phyloP scores from a whole-genome alignment of 2,888 invertebrate genomes.

The Agonopterix subpropinquella region DNA sequence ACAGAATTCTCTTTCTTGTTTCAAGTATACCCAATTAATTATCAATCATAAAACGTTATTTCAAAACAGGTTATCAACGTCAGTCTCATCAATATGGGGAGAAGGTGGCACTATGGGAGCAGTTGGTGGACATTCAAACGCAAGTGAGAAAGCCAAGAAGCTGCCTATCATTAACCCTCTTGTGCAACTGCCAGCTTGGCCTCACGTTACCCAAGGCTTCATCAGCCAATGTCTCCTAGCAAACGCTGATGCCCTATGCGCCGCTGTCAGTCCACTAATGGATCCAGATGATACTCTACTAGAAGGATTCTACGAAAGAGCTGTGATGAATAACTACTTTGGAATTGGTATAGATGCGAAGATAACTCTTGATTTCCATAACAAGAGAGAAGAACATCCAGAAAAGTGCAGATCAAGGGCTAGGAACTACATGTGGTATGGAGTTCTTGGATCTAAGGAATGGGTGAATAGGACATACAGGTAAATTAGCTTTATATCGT shows the following conservation, averaged over 20 bases:
- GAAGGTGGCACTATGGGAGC: constrained; percentile 58
- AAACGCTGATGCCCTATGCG: constrained; percentile 96
- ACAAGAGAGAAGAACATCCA: constrained; percentile 97
- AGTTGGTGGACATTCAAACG: constrained; percentile 30
- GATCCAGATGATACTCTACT: constrained; percentile 92
- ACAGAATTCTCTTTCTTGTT: too few relatives aligned
- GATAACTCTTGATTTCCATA: constrained; percentile 97
- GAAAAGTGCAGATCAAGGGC: constrained; percentile 96
- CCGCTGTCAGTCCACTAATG: constrained; percentile 96
- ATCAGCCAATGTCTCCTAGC: constrained; percentile 96
- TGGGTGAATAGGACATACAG: constrained; percentile 94
- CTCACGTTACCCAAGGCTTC: constrained; percentile 87
- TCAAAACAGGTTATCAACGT: constrained; percentile 60
- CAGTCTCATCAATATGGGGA: constrained; percentile 72
- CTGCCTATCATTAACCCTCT: constrained; percentile 94
- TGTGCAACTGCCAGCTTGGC: constrained; percentile 91
- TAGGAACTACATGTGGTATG: constrained; percentile 97
- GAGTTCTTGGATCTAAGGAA: constrained; percentile 86
- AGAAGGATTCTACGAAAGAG: constrained; percentile 93
- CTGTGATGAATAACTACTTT: constrained; percentile 99
- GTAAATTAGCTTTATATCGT: constrained; percentile 22
- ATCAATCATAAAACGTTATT: constrained; percentile 4
- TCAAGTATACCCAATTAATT: too few relatives aligned
- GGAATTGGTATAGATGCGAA: constrained; percentile 99
- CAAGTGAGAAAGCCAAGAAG: constrained; percentile 78